Conservation (phyloP, 2,797 vertebrate genomes). For the Microcaecilia unicolor region DNA sequence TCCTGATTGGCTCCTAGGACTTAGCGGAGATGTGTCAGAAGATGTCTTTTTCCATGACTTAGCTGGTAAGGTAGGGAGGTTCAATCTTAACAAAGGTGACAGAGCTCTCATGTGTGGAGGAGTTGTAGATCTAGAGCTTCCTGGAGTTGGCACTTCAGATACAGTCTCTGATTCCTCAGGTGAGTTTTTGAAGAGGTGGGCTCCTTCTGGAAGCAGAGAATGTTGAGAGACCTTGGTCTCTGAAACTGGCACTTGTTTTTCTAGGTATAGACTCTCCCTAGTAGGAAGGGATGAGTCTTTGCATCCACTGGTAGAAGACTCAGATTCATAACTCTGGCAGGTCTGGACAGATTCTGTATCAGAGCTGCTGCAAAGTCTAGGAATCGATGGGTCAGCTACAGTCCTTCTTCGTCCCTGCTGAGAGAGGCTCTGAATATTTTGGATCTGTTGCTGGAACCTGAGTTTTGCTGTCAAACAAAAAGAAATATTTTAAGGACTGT, state of each 20-base stretch:
- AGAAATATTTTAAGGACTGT: too few relatives aligned
- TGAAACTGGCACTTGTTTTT: neutral
- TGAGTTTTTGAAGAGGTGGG: neutral
- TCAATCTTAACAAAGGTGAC: neutral
- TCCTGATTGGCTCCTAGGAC: neutral
- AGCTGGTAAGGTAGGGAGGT: constrained; percentile 1
- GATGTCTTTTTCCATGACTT: constrained; percentile 16
- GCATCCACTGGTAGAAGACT: too few relatives aligned
- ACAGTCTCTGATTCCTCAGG: neutral
- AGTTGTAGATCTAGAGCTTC: neutral
- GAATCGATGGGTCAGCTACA: neutral
- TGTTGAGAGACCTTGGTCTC: neutral
- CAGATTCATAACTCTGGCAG: too few relatives aligned
- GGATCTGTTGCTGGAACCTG: constrained; percentile 25
- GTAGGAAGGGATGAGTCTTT: neutral
- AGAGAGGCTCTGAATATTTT: constrained; percentile 4
- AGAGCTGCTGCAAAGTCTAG: neutral
- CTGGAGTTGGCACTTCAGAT: too few relatives aligned
- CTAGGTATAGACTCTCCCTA: constrained; percentile 2
- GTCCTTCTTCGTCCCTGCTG: neutral
- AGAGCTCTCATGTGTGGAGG: neutral
- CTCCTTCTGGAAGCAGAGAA: too few relatives aligned
- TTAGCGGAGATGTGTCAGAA: neutral
- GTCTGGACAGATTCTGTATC: neutral
- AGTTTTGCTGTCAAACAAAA: too few relatives aligned